Evolutionary conservation across 2,888 invertebrate genomes (phyloP).

Genomic region (Hemithea aestivaria): DNA sequence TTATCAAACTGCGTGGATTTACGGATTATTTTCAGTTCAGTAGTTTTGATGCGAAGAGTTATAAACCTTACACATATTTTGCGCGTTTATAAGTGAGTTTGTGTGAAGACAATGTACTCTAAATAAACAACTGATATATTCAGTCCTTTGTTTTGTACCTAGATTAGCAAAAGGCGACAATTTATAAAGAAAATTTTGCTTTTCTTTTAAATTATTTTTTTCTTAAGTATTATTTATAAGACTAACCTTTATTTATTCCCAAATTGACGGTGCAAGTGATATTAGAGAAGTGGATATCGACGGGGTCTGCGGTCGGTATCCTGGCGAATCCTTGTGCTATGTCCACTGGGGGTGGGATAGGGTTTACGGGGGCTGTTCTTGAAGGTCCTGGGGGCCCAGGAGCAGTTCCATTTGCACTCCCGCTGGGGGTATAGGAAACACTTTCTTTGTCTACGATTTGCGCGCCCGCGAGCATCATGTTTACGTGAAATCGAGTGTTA

Average conservation of each 20-base stretch:
- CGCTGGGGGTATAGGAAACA: slow-evolving; percentile 43
- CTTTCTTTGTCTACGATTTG: slow-evolving; percentile 59
- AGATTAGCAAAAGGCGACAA: neutral
- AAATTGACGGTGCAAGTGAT: slow-evolving; percentile 85
- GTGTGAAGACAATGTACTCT: too few species aligned
- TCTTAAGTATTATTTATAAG: too few species aligned
- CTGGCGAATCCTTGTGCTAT: slow-evolving; percentile 39
- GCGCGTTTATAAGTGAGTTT: too few species aligned
- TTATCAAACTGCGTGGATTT: too few species aligned
- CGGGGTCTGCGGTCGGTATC: slow-evolving; percentile 63
- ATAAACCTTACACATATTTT: too few species aligned
- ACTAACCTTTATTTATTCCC: slow-evolving; percentile 85
- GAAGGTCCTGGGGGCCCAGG: slow-evolving; percentile 1
- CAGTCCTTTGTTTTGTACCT: neutral
- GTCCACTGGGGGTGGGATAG: slow-evolving; percentile 14
- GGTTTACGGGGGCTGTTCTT: too few species aligned
- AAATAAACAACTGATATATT: too few species aligned
- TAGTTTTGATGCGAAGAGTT: too few species aligned
- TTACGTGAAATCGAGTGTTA: too few species aligned
- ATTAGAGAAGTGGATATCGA: slow-evolving; percentile 87
- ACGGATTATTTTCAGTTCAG: too few species aligned
- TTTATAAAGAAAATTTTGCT: neutral
- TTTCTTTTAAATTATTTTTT: too few species aligned
- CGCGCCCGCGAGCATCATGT: slow-evolving; percentile 72
- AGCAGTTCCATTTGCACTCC: slow-evolving; percentile 6